Percentiles rank a stretch among this genome's conserved stretches.
Evolutionary conservation across 37 sponge, comb jelly and placozoan species (phyloP).

Genomic region (Cliona cf. orientalis): DNA sequence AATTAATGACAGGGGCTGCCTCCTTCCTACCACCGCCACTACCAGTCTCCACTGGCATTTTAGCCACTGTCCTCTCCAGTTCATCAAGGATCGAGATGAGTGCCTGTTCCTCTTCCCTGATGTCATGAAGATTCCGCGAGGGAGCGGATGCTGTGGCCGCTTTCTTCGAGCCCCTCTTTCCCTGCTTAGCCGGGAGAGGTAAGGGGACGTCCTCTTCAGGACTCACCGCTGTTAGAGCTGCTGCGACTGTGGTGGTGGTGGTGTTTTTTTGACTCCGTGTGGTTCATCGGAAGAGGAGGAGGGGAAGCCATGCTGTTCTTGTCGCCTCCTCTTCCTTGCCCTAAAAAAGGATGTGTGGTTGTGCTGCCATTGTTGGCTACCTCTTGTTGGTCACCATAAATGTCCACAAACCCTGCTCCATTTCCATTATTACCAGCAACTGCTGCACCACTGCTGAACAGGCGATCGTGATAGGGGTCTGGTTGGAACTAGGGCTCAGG

Average conservation of each 20-base stretch:
- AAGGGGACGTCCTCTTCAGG: too few species aligned
- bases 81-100: constrained; percentile 27
- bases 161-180: too few species aligned
- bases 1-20: neutral
- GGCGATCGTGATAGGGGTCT: neutral
- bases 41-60: neutral
- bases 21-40: neutral
- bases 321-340: constrained; percentile 68
- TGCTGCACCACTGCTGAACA: neutral
- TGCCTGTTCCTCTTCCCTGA: constrained; percentile 18
- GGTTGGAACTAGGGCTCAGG: constrained; percentile 5
- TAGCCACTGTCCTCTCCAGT: constrained; percentile 11
- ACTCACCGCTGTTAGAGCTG: too few species aligned
- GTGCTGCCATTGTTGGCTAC: neutral
- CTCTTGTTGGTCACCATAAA: neutral
- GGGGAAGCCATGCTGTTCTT: too few species aligned
- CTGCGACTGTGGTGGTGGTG: too few species aligned
- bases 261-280: too few species aligned
- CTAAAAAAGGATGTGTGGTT: constrained; percentile 72
- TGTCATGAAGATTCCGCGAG: neutral
- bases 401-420: too few species aligned
- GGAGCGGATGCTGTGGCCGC: too few species aligned
- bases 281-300: too few species aligned
- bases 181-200: constrained; percentile 11
- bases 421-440: too few species aligned